Evolutionary conservation across 1,140 invertebrate species (phyloP).

Genomic region (Drosophila arawakana): DNA sequence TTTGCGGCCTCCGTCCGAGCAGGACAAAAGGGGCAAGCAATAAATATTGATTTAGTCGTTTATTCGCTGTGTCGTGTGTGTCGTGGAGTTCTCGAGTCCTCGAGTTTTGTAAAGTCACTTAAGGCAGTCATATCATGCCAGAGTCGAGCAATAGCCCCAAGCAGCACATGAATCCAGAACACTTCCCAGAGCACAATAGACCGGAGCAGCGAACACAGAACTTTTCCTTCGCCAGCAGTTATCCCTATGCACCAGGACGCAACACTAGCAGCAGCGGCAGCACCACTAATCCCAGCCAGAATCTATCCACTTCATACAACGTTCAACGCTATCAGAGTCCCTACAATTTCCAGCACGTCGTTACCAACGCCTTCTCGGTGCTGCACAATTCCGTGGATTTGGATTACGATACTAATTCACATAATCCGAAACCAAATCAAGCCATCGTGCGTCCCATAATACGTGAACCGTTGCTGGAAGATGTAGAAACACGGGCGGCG

Average conservation of each 20-base stretch:
- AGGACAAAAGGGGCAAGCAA: slow-evolving; percentile 37
- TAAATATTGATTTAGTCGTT: slow-evolving; percentile 72
- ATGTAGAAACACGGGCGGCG: slow-evolving; percentile 21
- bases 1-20: slow-evolving; percentile 21
- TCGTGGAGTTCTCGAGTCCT: slow-evolving; percentile 38
- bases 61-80: slow-evolving; percentile 35
- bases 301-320: slow-evolving; percentile 39
- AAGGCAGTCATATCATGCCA: slow-evolving; percentile 59
- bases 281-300: slow-evolving; percentile 17
- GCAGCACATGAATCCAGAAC: slow-evolving; percentile 73
- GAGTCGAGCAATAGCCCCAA: slow-evolving; percentile 58
- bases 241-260: slow-evolving; percentile 72
- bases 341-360: slow-evolving; percentile 70
- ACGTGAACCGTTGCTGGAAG: slow-evolving; percentile 50
- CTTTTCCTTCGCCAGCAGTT: slow-evolving; percentile 76
- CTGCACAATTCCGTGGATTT: slow-evolving; percentile 64
- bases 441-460: slow-evolving; percentile 85
- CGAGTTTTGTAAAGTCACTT: slow-evolving; percentile 30
- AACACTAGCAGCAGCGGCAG: slow-evolving; percentile 15
- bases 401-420: slow-evolving; percentile 35
- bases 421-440: slow-evolving; percentile 82
- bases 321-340: slow-evolving; percentile 67
- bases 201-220: slow-evolving; percentile 65
- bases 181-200: slow-evolving; percentile 72
- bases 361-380: slow-evolving; percentile 71